Conservation (phyloP, 2,888 invertebrate species). For the Scelioninae gen. 2 region DNA sequence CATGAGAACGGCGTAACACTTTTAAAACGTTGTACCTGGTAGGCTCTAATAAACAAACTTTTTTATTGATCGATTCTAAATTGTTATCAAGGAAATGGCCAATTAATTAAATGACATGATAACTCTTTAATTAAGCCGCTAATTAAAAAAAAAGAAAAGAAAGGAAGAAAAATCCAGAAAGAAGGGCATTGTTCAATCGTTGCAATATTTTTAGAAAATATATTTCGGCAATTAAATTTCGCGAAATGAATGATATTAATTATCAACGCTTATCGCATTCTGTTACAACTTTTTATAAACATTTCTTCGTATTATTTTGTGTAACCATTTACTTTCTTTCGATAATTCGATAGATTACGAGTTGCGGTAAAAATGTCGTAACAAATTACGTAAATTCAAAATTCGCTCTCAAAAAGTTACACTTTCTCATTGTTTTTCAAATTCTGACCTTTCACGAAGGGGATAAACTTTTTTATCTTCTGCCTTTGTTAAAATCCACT, state of each 20-base stretch:
- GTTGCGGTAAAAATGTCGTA: too few species aligned
- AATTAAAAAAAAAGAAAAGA: too few species aligned
- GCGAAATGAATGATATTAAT: too few species aligned
- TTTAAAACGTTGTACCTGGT: constrained; percentile 45
- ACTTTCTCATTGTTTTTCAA: constrained; percentile 12
- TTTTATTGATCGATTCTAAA: constrained; percentile 39
- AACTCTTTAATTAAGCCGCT: not conserved
- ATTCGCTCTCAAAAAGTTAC: not conserved
- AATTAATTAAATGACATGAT: constrained; percentile 1
- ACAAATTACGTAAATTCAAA: not conserved
- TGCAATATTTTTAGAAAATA: too few species aligned
- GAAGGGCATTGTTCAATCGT: too few species aligned
- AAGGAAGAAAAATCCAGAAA: too few species aligned
- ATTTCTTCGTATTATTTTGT: too few species aligned
- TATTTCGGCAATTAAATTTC: too few species aligned
- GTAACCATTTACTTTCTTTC: too few species aligned
- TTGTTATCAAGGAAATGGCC: constrained; percentile 1
- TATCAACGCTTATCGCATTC: too few species aligned
- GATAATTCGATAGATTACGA: too few species aligned
- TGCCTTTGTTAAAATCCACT: not conserved
- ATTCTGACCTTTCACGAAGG: not conserved
- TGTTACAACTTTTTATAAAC: too few species aligned
- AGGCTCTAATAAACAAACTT: constrained; percentile 54
- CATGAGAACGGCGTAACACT: constrained; percentile 59
- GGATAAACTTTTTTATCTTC: not conserved